Base-by-base conservation (phyloP, 2,888 invertebrate genomes). In the Drosophila pegasa region DNA sequence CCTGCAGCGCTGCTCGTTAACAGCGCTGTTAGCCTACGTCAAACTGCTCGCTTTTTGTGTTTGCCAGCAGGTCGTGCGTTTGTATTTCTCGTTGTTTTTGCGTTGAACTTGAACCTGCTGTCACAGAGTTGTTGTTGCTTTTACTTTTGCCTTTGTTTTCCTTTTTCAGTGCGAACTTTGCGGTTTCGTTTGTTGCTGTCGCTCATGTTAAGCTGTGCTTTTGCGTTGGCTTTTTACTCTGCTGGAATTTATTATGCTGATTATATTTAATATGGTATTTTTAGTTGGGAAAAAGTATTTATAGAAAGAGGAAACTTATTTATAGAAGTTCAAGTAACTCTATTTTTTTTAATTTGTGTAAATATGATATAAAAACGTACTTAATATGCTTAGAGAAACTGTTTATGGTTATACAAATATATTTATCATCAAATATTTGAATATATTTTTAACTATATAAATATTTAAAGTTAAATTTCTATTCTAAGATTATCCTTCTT, bases 41-140 rank as follows among this genome's bases (percentile, higher is more conserved):
- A 9, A 31, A 20, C 1, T 25, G 35, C 8, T 50, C 10, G n/a
- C 22, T 56, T 59, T 48, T 22, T 78, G 57, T 38, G 5, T 40
- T 52, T 41, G 58, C 22, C 64, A 25, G 16, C 25, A 25, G n/a
- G 50, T 40, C 35, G 55, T 61, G 29, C 8, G 14, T 7, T 41
- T 60, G 27, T 40, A 6, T 7, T 25, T 48, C 8, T 31, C 33
- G 35, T 50, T 75, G 59, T 56, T 59, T 62, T 60, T 81, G 67
- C 71, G 43, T 78, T 82, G 87, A 87, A 87, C 87, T 87, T 87
- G 87, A 83, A 87, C 75, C 14, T 7, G 55, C 14, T 7, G 55
- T 54, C 59, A 45, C 25, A 58, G 63, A 54, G 43, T 63, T 59
- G 67, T 68, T 48, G 10, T 33, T 48, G 48, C 9, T 10, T 48